Conservation (phyloP, 1,140 invertebrate genomes). For the Chironomus striatipennis region DNA sequence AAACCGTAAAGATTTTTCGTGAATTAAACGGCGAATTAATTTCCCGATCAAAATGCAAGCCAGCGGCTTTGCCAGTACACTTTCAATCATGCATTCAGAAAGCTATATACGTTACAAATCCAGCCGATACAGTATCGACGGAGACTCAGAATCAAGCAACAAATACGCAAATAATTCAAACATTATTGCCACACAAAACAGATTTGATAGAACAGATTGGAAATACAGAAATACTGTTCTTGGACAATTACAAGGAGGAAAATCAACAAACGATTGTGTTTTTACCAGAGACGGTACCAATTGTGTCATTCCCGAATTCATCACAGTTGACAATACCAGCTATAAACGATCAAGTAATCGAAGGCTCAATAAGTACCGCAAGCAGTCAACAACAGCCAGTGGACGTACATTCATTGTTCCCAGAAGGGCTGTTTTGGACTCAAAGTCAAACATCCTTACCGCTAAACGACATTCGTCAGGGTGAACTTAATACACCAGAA, state of each 20-base stretch:
- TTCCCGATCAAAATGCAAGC: slow-evolving; percentile 20
- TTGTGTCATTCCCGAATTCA: not conserved
- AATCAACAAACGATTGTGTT: not conserved
- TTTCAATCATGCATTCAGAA: not conserved
- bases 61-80: slow-evolving; percentile 11
- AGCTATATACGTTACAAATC: not conserved
- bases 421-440: not conserved
- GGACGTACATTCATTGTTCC: not conserved
- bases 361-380: not conserved
- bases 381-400: not conserved
- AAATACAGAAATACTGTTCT: not conserved
- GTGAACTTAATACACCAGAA: not conserved
- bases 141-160: not conserved
- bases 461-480: not conserved
- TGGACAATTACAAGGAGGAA: not conserved
- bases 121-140: slow-evolving; percentile 1
- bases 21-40: slow-evolving; percentile 17
- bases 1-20: slow-evolving; percentile 11
- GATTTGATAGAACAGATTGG: slow-evolving; percentile 11
- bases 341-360: not conserved
- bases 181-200: not conserved
- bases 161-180: not conserved
- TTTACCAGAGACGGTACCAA: not conserved
- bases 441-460: not conserved
- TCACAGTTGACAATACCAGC: not conserved